phyloP scores from a whole-genome alignment of 2,797 vertebrate genomes.

The Pseudomugil gertrudae region DNA sequence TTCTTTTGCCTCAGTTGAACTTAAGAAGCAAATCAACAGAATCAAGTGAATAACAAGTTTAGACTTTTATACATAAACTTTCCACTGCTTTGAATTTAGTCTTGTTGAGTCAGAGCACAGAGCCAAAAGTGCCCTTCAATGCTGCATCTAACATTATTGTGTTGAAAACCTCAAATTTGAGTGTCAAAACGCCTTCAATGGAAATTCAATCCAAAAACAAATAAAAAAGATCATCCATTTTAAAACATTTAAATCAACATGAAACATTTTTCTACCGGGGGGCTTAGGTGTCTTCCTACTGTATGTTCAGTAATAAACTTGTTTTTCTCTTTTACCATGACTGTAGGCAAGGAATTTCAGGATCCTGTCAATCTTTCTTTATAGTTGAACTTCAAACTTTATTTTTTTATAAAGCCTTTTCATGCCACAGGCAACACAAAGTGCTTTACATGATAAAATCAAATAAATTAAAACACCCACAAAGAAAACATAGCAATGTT shows the following conservation, averaged over 20 bases:
- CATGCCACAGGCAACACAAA: no score
- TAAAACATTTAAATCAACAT: neutral
- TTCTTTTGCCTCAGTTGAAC: conserved; percentile 1
- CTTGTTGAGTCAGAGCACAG: no score
- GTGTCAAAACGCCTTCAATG: no score
- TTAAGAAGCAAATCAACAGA: neutral
- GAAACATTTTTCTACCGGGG: neutral
- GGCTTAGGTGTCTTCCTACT: neutral
- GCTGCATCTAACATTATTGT: neutral
- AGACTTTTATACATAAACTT: neutral
- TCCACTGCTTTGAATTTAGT: neutral
- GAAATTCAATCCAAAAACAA: neutral
- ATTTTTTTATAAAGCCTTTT: no score
- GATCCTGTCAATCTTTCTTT: neutral
- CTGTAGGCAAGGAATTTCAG: neutral
- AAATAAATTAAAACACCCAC: no score
- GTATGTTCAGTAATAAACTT: no score
- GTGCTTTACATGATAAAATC: no score
- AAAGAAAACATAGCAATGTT: no score
- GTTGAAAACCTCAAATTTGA: neutral
- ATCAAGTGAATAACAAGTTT: neutral
- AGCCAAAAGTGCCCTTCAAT: no score
- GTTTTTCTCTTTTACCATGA: no score
- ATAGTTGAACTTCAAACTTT: no score
- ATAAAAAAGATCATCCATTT: neutral